Base-by-base conservation (phyloP, 92 coral and sea anemone genomes). In the Porites rus region DNA sequence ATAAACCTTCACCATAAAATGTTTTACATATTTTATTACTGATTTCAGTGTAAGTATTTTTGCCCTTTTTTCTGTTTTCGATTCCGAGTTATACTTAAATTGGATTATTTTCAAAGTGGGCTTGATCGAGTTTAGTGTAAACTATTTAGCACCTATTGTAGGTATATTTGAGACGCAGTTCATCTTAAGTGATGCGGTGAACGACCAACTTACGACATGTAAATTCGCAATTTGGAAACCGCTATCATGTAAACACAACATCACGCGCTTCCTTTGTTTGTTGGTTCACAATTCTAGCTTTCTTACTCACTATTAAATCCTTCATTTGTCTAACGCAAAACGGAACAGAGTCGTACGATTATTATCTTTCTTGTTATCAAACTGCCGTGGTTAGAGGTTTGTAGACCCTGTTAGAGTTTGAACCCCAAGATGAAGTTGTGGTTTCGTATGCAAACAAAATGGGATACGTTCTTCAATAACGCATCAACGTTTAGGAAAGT, bases 161-260 rank as follows among this genome's bases (percentile, higher is more conserved):
- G 61, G 11, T 56, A 10, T 56, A 56, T 56, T 56, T 38, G 46
- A 38, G 46, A 3, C 6, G 9, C 77, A 7, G 28, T 50, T 74
- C 12, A 18, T 46, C 8, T 1, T 8, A 18, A 4, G 78, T 70
- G 25, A 17, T 20, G 4, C 59, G 17, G 56, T 6, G 14, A 19
- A 14, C 16, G 72, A 24, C 11, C 38, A 13, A 16, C 38, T 1
- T 1, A 54, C 68, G 28, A 50, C 10, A 62, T 64, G 82, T 71
- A 38, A 63, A 51, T 67, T 68, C 18, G 65, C 25, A 8, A 64
- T 78, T 78, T 16, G 70, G 46, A 65, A 67, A 58, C 66, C 76
- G 66, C 76, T 68, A 43, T 24, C 38, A 18, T 54, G 85, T 52
- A 25, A 68, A 80, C 74, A 79, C 18, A 21, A 50, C 74, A 66